Evolutionary conservation across 1,140 invertebrate species (phyloP).

Genomic region (Oryctes rhinoceros): DNA sequence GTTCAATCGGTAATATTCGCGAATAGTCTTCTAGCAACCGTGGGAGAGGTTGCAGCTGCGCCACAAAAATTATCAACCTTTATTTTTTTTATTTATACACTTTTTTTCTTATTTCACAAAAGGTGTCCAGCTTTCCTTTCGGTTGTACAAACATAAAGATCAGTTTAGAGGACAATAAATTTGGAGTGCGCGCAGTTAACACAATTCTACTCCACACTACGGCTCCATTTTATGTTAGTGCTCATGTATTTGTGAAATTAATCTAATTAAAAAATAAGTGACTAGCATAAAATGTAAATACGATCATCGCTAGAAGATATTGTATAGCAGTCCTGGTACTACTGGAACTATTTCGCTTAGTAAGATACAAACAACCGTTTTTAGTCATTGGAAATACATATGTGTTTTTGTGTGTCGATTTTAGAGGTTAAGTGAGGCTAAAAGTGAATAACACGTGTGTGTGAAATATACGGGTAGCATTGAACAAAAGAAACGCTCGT

Average conservation of each 20-base stretch:
- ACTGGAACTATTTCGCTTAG: neutral
- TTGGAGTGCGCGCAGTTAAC: slow-evolving; percentile 10
- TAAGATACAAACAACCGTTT: neutral
- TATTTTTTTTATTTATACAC: slow-evolving; percentile 35
- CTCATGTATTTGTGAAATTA: slow-evolving; percentile 35
- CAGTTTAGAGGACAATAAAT: neutral
- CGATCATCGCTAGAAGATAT: slow-evolving; percentile 22
- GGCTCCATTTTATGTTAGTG: slow-evolving; percentile 20
- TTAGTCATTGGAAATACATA: neutral
- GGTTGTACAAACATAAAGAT: neutral
- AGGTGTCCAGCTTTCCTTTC: neutral
- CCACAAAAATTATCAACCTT: slow-evolving; percentile 23
- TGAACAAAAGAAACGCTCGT: neutral
- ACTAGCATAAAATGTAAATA: slow-evolving; percentile 15
- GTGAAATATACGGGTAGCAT: slow-evolving; percentile 2
- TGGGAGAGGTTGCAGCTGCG: slow-evolving; percentile 19
- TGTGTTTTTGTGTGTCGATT: slow-evolving; percentile 26
- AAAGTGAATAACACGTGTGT: slow-evolving; percentile 14
- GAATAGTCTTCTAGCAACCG: slow-evolving; percentile 35
- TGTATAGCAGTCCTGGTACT: neutral
- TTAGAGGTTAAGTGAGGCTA: slow-evolving; percentile 29
- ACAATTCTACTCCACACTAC: neutral
- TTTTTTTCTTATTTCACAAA: slow-evolving; percentile 32
- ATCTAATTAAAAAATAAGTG: slow-evolving; percentile 28
- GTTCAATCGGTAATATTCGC: slow-evolving; percentile 33